A percentile compares a stretch with the other conserved stretches of the same genome.
Conservation (phyloP, 2,888 invertebrate genomes). For the Sthenelais limicola region DNA sequence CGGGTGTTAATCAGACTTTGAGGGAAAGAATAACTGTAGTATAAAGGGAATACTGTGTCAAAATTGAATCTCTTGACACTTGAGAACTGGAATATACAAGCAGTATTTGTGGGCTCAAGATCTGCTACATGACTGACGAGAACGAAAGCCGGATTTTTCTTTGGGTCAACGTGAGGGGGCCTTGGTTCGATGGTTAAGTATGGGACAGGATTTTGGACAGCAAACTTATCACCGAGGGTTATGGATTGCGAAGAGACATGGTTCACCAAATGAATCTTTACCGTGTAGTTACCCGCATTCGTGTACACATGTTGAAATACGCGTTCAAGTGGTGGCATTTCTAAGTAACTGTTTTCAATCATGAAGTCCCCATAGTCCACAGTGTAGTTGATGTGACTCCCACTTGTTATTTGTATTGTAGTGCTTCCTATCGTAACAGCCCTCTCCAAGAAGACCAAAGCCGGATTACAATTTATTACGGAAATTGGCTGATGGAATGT, state of each 20-base stretch:
- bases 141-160: not conserved
- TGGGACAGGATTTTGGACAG: not conserved
- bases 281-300: not conserved
- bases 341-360: not conserved
- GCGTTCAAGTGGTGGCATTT: not conserved
- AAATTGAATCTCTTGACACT: not conserved
- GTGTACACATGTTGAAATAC: not conserved
- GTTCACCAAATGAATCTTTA: not conserved
- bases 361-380: not conserved
- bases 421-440: not conserved
- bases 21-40: too few species aligned
- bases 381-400: not conserved
- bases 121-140: not conserved
- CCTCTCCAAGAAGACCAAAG: not conserved
- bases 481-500: constrained; percentile 1
- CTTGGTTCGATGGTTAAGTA: not conserved
- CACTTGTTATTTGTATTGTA: not conserved
- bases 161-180: not conserved
- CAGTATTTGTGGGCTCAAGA: not conserved
- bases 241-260: not conserved
- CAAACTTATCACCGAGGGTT: not conserved
- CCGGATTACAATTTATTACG: not conserved
- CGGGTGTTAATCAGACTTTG: too few species aligned
- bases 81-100: not conserved
- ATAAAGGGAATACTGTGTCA: not conserved